Percentiles rank a stretch among this genome's conserved stretches.
Evolutionary conservation across 2,797 vertebrate genomes (phyloP).

Genomic region (Mionectes olivaceus): DNA sequence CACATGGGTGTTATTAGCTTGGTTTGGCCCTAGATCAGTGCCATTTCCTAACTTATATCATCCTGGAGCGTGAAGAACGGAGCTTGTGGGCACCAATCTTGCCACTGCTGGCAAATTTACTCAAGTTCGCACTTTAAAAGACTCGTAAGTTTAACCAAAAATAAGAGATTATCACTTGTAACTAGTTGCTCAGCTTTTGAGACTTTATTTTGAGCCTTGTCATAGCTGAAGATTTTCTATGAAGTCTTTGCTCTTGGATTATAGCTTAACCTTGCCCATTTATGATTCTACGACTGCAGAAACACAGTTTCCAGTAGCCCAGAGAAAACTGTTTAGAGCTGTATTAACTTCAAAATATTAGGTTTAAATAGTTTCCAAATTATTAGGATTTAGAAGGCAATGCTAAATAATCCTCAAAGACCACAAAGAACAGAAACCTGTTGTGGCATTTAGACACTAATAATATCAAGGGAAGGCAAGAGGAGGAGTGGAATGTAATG

Average conservation of each 20-base stretch:
- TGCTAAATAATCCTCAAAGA: background rate
- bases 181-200: background rate
- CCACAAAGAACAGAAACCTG: accelerated
- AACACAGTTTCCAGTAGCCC: background rate
- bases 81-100: background rate
- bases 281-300: background rate
- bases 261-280: background rate
- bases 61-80: accelerated
- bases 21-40: accelerated
- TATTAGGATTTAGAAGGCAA: background rate
- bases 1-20: background rate
- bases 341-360: background rate
- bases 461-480: background rate
- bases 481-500: background rate
- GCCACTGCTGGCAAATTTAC: background rate
- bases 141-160: background rate
- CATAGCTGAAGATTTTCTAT: background rate
- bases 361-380: background rate
- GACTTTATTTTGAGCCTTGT: background rate
- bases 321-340: background rate
- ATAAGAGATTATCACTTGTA: background rate
- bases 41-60: background rate
- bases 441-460: background rate
- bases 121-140: background rate
- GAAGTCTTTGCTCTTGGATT: background rate